Base-by-base conservation (phyloP, 1,140 invertebrate species). In the Pachypsylla venusta region DNA sequence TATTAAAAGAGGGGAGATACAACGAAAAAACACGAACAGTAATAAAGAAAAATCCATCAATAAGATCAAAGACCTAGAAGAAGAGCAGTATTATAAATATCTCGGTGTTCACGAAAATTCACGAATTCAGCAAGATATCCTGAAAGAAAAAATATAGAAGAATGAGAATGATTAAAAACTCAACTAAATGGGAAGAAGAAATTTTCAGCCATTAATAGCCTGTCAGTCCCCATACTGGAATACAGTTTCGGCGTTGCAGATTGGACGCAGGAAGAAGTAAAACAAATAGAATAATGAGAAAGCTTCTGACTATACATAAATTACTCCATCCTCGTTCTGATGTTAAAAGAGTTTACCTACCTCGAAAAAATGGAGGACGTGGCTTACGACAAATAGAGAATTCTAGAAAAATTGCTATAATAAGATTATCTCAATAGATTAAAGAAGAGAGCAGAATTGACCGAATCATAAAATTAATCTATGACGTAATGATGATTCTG, bases 121-220 rank as follows among this genome's bases (percentile, higher is more conserved):
- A 5, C 14, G 10, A 5, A 27, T 55, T n/a, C 19, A 55, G 24
- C 54, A 55, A 2, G 24, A 55, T 4, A 55, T 10, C 4, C n/a
- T 55, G 54, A 55, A 55, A 55, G 54, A 55, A 14, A 55, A 10
- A 55, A 27, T 55, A 25, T 27, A 24, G 54, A 22, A 3, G 54
- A 55, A n/a, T 55, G 19, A 55, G 54, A 27, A 5, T 4, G n/a
- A 16, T 55, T 55, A n/a, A 55, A 55, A 7, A 55, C 54, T 22
- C 14, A 55, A 22, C n/a, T 55, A 16, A 25, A 24, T 24, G 54
- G 14, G 25, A 55, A 55, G 24, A 5, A 55, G 14, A 55, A 55
- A n/a, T 3, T 27, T 12, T 14, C n/a, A 27, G 54, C 54, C 12
- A 7, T 55, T 12, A 27, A 27, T n/a, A 19, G 14, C 2, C 25